Evolutionary conservation across 2,113 vertebrate genomes (phyloP), one percentile per base, ranked within the genome.

Genomic region (Passerina amoena): DNA sequence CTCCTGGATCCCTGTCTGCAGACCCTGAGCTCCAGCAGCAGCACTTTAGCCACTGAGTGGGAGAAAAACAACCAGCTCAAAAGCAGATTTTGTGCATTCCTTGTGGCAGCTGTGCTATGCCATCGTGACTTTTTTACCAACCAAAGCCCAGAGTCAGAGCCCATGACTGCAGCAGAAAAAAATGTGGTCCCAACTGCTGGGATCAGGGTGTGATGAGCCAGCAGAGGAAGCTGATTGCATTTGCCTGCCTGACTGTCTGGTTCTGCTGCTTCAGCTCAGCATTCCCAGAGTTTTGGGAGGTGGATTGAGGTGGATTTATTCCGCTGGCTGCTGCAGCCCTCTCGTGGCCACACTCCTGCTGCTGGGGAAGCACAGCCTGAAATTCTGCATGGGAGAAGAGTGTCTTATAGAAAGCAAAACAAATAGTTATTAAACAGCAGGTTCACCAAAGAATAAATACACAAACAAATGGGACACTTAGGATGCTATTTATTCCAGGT

Each of bases 321-420:
- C 54, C 0, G 1, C 83, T 92, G 82, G 68, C 47, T 81, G 90
- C 82, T 82, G 45, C 87, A 86, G 95, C 97, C 96, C 95, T 92
- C 98, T 97, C 5, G 89, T 96, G 97, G 96, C 54, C 53, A 28
- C 40, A 1, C 24, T 85, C 28, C 56, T 16, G 73, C 13, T 65
- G 37, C 75, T 54, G 82, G 86, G 38, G 60, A 75, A 33, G n/a
- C 47, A n/a, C 15, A 20, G 37, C 1, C 42, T 9, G 1, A 53
- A 15, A 28, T 20, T 14, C 50, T 12, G 8, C 0, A 7, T 4
- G 42, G 45, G 47, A 72, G 12, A 51, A 68, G 4, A 51, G 53
- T 1, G 0, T 23, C 6, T 31, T 57, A 63, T 23, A 42, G 38
- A 72, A 57, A 77, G 27, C 57, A 44, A 50, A 61, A 23, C 14